Evolutionary conservation across 2,113 vertebrate species (phyloP).

Genomic region (Paracanthobrama guichenoti): DNA sequence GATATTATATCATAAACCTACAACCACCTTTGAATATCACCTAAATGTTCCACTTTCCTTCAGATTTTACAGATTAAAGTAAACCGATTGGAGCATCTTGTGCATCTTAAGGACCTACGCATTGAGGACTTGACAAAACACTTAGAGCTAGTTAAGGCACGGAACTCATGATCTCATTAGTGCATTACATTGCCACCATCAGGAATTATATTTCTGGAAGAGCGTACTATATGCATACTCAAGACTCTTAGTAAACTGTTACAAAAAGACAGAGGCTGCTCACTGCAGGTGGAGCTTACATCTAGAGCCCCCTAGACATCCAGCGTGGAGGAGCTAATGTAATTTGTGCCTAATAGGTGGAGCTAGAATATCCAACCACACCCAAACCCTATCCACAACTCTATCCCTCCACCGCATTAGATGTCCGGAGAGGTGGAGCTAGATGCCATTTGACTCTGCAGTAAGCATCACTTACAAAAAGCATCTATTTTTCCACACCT

Average conservation of each 20-base stretch:
- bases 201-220: neutral
- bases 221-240: neutral
- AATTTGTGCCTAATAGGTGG: too few species aligned
- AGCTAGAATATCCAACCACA: too few species aligned
- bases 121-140: conserved; percentile 70
- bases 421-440: too few species aligned
- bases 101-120: conserved; percentile 75
- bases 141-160: conserved; percentile 64
- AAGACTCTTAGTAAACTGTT: neutral
- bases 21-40: neutral
- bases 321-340: too few species aligned
- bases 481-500: neutral
- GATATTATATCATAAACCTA: neutral
- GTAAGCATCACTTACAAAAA: too few species aligned
- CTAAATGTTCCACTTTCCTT: neutral
- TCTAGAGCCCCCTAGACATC: too few species aligned
- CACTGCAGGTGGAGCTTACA: too few species aligned
- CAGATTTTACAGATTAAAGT: conserved; percentile 81
- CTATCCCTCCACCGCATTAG: too few species aligned
- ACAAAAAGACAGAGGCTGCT: too few species aligned
- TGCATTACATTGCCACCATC: neutral
- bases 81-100: conserved; percentile 73
- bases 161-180: conserved; percentile 18
- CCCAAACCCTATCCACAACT: too few species aligned
- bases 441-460: too few species aligned